Conservation (phyloP, 2,888 invertebrate species). For the Sarcophaga variegata region DNA sequence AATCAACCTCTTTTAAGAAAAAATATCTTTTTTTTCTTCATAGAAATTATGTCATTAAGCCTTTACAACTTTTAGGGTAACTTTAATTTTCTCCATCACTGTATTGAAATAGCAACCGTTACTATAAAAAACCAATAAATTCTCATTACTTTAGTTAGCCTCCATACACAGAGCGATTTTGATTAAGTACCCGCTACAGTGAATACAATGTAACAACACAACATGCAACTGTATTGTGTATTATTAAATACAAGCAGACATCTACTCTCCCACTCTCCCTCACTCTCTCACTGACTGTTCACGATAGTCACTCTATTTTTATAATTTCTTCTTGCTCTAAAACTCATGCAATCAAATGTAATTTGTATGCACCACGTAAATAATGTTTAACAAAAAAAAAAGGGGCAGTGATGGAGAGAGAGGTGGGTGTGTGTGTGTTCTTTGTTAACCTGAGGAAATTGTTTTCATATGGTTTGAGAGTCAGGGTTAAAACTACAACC, state of each 20-base stretch:
- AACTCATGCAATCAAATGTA: not conserved
- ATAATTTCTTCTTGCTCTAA: not conserved
- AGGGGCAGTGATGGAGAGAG: no score
- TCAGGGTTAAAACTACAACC: constrained; percentile 68
- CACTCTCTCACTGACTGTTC: not conserved
- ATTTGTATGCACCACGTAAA: not conserved
- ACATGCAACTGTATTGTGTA: constrained; percentile 62
- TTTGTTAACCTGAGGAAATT: constrained; percentile 42
- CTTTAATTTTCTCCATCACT: constrained; percentile 5
- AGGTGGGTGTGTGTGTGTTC: not conserved
- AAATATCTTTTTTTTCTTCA: no score
- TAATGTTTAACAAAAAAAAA: not conserved
- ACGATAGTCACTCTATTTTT: not conserved
- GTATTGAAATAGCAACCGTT: not conserved
- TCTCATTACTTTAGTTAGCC: constrained; percentile 48
- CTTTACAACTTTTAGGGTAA: not conserved
- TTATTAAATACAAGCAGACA: constrained; percentile 20
- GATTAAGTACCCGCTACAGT: constrained; percentile 32
- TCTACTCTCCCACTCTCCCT: not conserved
- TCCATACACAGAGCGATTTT: constrained; percentile 18
- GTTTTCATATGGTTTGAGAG: constrained; percentile 59
- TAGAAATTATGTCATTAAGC: not conserved
- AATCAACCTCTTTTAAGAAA: not conserved
- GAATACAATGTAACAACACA: constrained; percentile 58
- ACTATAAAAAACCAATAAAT: constrained; percentile 47